A percentile compares a stretch with the other conserved stretches of the same genome.
Conservation (phyloP, 23 tunicate species). For the Halocynthia aurantium region DNA sequence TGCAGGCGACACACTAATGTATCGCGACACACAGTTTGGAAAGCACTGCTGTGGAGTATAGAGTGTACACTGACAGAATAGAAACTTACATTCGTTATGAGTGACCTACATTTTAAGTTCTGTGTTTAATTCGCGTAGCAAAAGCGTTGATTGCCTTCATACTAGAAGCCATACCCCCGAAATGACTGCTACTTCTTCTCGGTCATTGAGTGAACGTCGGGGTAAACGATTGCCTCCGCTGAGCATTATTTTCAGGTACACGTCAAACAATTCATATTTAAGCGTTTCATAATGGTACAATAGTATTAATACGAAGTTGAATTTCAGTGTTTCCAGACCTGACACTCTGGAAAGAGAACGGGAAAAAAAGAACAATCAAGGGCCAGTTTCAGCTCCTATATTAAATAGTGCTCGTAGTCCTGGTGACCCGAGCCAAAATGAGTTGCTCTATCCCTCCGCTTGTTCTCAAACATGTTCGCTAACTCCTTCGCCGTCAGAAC, state of each 20-base stretch:
- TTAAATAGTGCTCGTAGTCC: background rate
- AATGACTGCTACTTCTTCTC: background rate
- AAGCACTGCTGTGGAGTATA: too few species aligned
- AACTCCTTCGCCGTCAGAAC: background rate
- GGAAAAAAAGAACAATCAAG: too few species aligned
- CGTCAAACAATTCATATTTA: background rate
- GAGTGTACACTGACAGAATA: too few species aligned
- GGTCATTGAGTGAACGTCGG: background rate
- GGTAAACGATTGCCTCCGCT: conserved; percentile 1
- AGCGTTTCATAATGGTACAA: background rate
- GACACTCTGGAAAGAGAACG: background rate
- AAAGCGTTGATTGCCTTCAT: conserved; percentile 1
- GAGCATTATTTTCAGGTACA: conserved; percentile 1
- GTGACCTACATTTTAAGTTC: too few species aligned
- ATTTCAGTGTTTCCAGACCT: background rate
- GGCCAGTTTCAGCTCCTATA: background rate
- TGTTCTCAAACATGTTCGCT: background rate
- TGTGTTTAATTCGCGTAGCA: background rate
- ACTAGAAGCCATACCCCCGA: background rate
- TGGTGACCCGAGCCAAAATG: background rate
- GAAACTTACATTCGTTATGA: too few species aligned
- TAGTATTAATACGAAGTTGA: background rate
- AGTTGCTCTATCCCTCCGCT: background rate
- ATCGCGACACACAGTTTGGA: too few species aligned
- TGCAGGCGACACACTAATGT: too few species aligned